Base-by-base conservation (phyloP, 2,113 vertebrate species). In the Pterocles orientalis region DNA sequence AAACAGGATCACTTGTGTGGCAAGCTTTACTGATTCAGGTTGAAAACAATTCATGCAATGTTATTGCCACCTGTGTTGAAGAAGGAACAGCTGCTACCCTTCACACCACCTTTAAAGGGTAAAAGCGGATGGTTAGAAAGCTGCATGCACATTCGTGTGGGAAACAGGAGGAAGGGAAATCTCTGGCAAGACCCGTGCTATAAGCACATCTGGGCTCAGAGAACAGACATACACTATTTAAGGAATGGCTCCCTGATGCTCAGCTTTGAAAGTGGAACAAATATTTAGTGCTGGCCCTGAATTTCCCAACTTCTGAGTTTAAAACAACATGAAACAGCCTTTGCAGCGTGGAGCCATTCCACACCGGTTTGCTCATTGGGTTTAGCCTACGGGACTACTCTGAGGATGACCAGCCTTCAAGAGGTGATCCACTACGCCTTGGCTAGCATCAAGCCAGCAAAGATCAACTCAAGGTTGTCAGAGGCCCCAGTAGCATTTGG, bases 171-270 rank as follows among this genome's bases (percentile, higher is more conserved):
- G 80, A 83, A 83, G 65, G 72, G 69, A 72, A 95, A 97, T 64
- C 2, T 1, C 41, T 82, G 84, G 86, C 69, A 90, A 78, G 36
- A 62, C 36, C 57, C 57, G 29, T 2, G 4, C 53, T 86, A 15
- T 34, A 88, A 89, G 90, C 29, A 80, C 86, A 91, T 92, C 66
- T 92, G 78, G 64, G 39, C 58, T 86, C 81, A 47, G 86, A 69
- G 57, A 85, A 72, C 18, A 82, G 79, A 58, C 47, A 88, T 64
- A 36, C 71, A 47, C 28, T 88, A 48, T 82, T 85, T 82, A 86
- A 92, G 73, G 69, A 96, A 95, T 24, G 31, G n/a, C n/a, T 91
- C 54, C 77, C 86, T 91, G 75, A 87, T 90, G 72, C 80, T 96
- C 72, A 84, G 69, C 61, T 93, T 91, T 81, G 34, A 92, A 88